Evolutionary conservation across 2,888 invertebrate species (phyloP).

Genomic region (Aleiodes alternator): DNA sequence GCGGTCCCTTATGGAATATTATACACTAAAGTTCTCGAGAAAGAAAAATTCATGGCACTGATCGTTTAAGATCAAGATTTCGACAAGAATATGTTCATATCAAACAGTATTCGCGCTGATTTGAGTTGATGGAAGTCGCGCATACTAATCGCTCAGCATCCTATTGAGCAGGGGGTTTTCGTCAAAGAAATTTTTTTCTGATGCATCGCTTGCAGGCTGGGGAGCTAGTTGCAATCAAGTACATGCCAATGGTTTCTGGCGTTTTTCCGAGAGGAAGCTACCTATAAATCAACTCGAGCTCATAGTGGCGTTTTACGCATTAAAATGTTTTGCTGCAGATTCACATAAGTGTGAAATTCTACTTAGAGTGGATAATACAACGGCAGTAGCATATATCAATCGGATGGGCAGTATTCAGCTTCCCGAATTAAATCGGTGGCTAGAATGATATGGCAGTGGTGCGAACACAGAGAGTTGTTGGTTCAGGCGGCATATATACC

Average conservation of each 20-base stretch:
- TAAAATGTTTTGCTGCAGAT: constrained; percentile 45
- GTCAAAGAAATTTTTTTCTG: constrained; percentile 9
- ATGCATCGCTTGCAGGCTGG: constrained; percentile 4
- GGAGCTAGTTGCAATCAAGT: constrained; percentile 18
- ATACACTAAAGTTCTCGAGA: constrained; percentile 22
- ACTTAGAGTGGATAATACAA: constrained; percentile 47
- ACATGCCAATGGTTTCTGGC: constrained; percentile 36
- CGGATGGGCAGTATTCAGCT: constrained; percentile 46
- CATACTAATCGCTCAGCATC: background rate
- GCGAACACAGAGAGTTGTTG: constrained; percentile 43
- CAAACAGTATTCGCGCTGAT: background rate
- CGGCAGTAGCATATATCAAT: constrained; percentile 51
- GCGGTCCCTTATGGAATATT: constrained; percentile 1
- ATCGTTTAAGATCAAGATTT: background rate
- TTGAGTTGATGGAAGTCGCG: background rate
- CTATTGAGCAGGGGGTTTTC: background rate
- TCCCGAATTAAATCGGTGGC: constrained; percentile 38
- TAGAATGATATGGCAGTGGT: constrained; percentile 49
- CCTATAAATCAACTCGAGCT: constrained; percentile 48
- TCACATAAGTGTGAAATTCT: constrained; percentile 43
- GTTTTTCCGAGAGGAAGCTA: constrained; percentile 12
- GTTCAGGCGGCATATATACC: constrained; percentile 47
- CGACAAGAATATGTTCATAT: background rate
- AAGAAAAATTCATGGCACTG: constrained; percentile 10
- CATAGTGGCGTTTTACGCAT: constrained; percentile 41